phyloP scores from a whole-genome alignment of 2,113 vertebrate species.

The Camelus bactrianus region DNA sequence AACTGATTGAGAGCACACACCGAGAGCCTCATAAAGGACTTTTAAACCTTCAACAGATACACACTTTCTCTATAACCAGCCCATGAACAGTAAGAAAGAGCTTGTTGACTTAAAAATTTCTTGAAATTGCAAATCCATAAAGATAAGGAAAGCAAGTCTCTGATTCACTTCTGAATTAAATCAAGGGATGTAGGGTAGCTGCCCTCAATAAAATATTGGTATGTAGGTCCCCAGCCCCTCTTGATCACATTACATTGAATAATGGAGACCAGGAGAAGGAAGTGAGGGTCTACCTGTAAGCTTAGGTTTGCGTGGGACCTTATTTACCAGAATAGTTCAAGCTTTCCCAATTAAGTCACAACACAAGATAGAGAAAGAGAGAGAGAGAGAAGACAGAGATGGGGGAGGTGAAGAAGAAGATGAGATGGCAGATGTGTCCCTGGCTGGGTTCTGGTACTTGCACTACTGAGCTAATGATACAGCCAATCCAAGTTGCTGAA shows the following conservation, averaged over 20 bases:
- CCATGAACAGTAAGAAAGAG: background rate
- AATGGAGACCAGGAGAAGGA: background rate
- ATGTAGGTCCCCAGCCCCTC: background rate
- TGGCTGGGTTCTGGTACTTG: slow-evolving; percentile 53
- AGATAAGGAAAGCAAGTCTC: background rate
- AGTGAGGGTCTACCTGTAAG: slow-evolving; percentile 59
- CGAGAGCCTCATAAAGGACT: background rate
- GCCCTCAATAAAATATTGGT: background rate
- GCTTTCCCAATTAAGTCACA: slow-evolving; percentile 72
- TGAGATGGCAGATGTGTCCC: slow-evolving; percentile 10
- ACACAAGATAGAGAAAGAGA: background rate
- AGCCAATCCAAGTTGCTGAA: slow-evolving; percentile 63
- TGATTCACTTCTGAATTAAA: slow-evolving; percentile 52
- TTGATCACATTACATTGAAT: background rate
- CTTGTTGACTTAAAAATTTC: background rate
- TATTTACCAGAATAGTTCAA: slow-evolving; percentile 71
- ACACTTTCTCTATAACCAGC: background rate
- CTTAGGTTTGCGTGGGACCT: slow-evolving; percentile 43
- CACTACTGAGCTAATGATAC: slow-evolving; percentile 43
- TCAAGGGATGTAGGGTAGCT: background rate
- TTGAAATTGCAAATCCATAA: background rate
- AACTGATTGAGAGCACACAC: background rate
- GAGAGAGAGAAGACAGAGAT: background rate
- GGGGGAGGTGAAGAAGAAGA: background rate
- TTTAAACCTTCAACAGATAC: background rate